A percentile compares a stretch with the other conserved stretches of the same genome.
phyloP scores from a whole-genome alignment of 2,797 vertebrate genomes.

The Synanceia verrucosa region DNA sequence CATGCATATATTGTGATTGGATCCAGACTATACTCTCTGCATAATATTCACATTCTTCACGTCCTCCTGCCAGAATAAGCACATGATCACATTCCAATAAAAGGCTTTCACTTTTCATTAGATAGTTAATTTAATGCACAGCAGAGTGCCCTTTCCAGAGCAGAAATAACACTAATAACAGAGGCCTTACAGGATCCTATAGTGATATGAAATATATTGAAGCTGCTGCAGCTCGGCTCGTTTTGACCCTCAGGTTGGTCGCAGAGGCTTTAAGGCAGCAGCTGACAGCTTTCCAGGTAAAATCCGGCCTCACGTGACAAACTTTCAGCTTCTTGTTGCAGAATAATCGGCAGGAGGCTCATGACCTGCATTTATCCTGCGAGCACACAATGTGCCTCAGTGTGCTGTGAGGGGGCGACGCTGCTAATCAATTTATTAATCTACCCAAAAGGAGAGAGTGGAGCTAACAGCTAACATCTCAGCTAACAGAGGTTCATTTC shows the following conservation, averaged over 20 bases:
- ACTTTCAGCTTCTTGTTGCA: slow-evolving; percentile 41
- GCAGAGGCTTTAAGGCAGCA: slow-evolving; percentile 33
- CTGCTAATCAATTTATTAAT: slow-evolving; percentile 42
- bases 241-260: background rate
- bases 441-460: slow-evolving; percentile 39
- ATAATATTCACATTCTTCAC: no score
- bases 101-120: slow-evolving; percentile 3
- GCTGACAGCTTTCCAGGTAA: slow-evolving; percentile 58
- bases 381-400: slow-evolving; percentile 61
- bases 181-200: background rate
- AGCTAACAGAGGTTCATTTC: slow-evolving; percentile 25
- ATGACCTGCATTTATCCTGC: background rate
- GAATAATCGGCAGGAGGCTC: background rate
- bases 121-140: background rate
- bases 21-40: background rate
- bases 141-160: background rate
- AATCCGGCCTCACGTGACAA: slow-evolving; percentile 55
- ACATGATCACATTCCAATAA: background rate
- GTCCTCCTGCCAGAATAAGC: background rate
- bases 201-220: background rate
- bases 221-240: background rate
- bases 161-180: slow-evolving; percentile 2
- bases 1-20: background rate
- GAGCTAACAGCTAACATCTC: background rate
- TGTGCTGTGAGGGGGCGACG: slow-evolving; percentile 44